These are phyloP conservation scores for Salvelinus sp. DNA, from an alignment of 2,113 vertebrate genomes.

Conservation along the genomic window DNA sequence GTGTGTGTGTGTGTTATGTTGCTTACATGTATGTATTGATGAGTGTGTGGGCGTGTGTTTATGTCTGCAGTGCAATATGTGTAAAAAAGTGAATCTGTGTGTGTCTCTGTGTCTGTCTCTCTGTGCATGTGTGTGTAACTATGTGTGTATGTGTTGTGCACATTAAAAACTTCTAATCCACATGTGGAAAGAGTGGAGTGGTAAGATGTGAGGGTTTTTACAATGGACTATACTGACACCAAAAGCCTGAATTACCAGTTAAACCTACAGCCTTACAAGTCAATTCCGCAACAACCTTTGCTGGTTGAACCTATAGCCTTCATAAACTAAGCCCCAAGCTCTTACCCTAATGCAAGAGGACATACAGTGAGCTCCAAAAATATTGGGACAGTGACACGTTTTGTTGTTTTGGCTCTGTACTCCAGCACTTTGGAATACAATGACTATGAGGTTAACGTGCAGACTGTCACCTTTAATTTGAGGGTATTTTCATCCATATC, in stretches of 20 bases:
- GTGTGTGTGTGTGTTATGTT: neutral
- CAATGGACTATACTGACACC: conserved; percentile 46
- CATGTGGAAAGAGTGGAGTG: conserved; percentile 56
- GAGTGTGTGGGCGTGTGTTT: neutral
- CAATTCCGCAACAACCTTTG: conserved; percentile 33
- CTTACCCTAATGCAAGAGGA: conserved; percentile 23
- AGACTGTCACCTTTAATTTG: no score
- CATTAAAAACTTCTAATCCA: conserved; percentile 68
- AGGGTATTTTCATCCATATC: no score
- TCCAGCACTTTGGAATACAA: no score
- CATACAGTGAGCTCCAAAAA: neutral
- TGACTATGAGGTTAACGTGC: no score
- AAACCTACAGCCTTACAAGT: conserved; percentile 41
- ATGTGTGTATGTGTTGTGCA: conserved; percentile 33
- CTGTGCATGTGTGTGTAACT: neutral
- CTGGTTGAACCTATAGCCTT: conserved; percentile 4
- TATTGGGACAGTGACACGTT: neutral
- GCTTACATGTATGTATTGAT: no score
- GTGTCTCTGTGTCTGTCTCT: neutral
- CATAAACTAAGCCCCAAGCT: conserved; percentile 27
- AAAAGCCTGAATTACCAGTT: conserved; percentile 19
- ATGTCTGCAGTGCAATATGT: no score
- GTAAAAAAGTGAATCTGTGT: no score
- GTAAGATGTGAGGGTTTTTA: conserved; percentile 29
- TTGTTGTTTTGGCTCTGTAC: no score